These are phyloP conservation scores for western clawed frog (Xenopus tropicalis) DNA, from an alignment of 2,113 vertebrate genomes.

Conservation along the genomic window DNA sequence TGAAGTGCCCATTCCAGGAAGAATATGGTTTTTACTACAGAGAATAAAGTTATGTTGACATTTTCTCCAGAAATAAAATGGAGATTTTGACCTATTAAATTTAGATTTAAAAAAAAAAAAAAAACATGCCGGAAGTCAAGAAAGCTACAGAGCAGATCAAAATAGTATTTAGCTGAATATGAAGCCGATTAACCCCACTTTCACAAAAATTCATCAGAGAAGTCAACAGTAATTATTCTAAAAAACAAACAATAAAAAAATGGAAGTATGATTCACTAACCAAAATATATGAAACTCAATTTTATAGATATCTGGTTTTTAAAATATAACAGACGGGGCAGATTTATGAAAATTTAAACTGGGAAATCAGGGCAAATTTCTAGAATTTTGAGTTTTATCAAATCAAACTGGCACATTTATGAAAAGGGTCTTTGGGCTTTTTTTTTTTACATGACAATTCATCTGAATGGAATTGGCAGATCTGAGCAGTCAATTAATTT, in stretches of 20 bases:
- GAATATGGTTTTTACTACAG: constrained; percentile 24
- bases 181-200: constrained; percentile 40
- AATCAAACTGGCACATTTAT: no score
- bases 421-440: no score
- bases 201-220: constrained; percentile 27
- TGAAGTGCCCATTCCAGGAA: constrained; percentile 29
- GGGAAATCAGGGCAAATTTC: no score
- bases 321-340: constrained; percentile 7
- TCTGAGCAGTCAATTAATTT: no score
- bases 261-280: constrained; percentile 25
- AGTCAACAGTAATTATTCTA: constrained; percentile 44
- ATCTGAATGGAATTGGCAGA: no score
- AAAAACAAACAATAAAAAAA: constrained; percentile 34
- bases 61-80: constrained; percentile 36
- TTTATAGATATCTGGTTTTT: constrained; percentile 14
- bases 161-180: constrained; percentile 24
- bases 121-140: constrained; percentile 36
- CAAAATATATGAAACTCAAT: constrained; percentile 35
- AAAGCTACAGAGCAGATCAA: constrained; percentile 35
- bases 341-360: no score
- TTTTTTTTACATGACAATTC: no score
- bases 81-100: constrained; percentile 40
- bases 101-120: constrained; percentile 22
- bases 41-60: constrained; percentile 40
- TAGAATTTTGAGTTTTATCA: no score